A percentile compares a stretch with the other conserved stretches of the same genome.
Conservation (phyloP, 2,113 vertebrate genomes). For the Lampris incognitus region DNA sequence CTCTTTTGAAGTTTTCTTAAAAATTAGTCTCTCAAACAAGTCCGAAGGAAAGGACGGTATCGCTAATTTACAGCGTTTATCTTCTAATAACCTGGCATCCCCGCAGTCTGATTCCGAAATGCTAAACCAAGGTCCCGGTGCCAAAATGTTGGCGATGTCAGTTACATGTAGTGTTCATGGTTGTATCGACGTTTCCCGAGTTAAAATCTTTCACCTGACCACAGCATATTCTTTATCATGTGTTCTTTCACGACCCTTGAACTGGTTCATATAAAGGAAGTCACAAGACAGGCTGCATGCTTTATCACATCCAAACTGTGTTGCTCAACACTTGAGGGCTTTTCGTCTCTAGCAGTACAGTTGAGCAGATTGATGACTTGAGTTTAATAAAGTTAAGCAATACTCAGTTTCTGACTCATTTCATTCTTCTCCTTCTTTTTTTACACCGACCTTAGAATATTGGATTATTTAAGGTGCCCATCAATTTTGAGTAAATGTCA, state of each 20-base stretch:
- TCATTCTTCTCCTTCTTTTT: no score
- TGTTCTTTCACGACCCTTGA: neutral
- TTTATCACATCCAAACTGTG: neutral
- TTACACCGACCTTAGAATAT: no score
- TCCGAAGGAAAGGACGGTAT: neutral
- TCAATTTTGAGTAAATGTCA: constrained; percentile 27
- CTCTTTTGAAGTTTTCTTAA: neutral
- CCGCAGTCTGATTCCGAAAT: neutral
- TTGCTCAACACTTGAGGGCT: no score
- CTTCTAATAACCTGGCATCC: neutral
- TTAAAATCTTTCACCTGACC: neutral
- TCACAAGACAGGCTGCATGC: constrained; percentile 8
- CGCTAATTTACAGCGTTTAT: no score
- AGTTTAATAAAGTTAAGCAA: no score
- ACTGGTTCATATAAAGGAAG: neutral
- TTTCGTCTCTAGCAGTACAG: no score
- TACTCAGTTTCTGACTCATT: no score
- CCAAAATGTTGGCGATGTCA: neutral
- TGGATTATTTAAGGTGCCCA: no score
- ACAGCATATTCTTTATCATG: neutral
- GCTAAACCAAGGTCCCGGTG: neutral
- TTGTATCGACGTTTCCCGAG: neutral
- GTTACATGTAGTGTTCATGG: neutral
- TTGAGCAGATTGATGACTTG: no score
- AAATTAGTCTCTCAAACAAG: no score